Conservation (phyloP, 30 jellyfish, hydroid and myxozoan species). For the Chironex yamaguchii region DNA sequence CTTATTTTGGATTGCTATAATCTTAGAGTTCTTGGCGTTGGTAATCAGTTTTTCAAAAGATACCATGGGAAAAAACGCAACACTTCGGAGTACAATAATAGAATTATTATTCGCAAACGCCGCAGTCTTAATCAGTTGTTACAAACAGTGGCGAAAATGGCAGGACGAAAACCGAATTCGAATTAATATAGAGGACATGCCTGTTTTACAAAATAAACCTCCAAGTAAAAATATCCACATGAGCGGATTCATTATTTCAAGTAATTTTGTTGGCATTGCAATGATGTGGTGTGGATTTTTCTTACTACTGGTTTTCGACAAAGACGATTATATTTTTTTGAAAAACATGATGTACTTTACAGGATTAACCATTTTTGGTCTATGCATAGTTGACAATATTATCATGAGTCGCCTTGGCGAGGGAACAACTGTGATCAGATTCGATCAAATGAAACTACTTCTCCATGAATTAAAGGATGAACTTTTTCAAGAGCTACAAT, state of each 20-base stretch:
- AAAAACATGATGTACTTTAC: constrained; percentile 75
- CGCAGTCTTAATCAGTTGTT: constrained; percentile 57
- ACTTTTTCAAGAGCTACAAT: constrained; percentile 64
- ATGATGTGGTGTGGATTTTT: constrained; percentile 70
- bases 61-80: constrained; percentile 50
- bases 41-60: constrained; percentile 75
- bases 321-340: constrained; percentile 40
- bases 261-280: constrained; percentile 74
- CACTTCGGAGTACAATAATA: constrained; percentile 49
- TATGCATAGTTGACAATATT: constrained; percentile 57
- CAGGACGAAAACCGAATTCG: background rate
- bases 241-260: constrained; percentile 67
- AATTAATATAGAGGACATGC: background rate
- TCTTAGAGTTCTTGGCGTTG: constrained; percentile 59
- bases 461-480: constrained; percentile 76
- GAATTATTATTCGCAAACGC: constrained; percentile 54
- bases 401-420: constrained; percentile 59
- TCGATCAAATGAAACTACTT: constrained; percentile 61
- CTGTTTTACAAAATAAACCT: background rate
- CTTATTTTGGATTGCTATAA: constrained; percentile 53
- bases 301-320: constrained; percentile 59
- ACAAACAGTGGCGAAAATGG: constrained; percentile 78
- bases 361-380: constrained; percentile 66
- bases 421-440: constrained; percentile 46
- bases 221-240: constrained; percentile 20